Evolutionary conservation across 1,140 invertebrate species (phyloP), one percentile per base, ranked within the genome.

Genomic region (Aculops lycopersici): DNA sequence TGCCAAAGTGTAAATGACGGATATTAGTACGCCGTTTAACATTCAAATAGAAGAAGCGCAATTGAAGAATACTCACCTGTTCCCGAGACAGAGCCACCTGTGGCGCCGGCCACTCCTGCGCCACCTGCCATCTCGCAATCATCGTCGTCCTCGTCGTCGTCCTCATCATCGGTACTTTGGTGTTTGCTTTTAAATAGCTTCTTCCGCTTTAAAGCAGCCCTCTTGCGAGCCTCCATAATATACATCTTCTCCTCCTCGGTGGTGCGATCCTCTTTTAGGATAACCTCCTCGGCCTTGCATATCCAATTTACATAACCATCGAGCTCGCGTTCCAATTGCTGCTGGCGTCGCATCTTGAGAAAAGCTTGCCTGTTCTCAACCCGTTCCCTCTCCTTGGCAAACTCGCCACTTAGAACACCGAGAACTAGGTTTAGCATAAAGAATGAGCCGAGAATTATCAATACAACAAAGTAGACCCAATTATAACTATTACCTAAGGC

Each of bases 361-460:
- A 97, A 99, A 60, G 86, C 80, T 70, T 97, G 80, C 60, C 92
- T 72, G 68, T 97, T 97, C 70, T 98, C 92, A 67, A 99, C 92
- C 67, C 94, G 77, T 67, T 97, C 92, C 77, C 92, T 86, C 70
- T 99, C 92, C 72, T 97, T 98, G 64, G 92, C 92, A 74, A 99
- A 99, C 66, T 98, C 92, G 70, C 92, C 92, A 66, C 83, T 92
- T 59, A 98, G 74, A 53, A 98, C 92, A 76, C 92, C 92, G 64
- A 98, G 83, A 71, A 99, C 88, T 71, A 98, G 72, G 69, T 99
- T 99, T 69, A 99, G 78, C 92, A 99, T 98, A 70, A 99, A 99
- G 72, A 99, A 98, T 59, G 92, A 98, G 63, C 92, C 92, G 59
- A 98, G 70, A 58, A 98, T 80, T 64, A 98, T 98, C 54, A 98